phyloP scores from a whole-genome alignment of 2,113 vertebrate genomes.

The Trinectes maculatus region DNA sequence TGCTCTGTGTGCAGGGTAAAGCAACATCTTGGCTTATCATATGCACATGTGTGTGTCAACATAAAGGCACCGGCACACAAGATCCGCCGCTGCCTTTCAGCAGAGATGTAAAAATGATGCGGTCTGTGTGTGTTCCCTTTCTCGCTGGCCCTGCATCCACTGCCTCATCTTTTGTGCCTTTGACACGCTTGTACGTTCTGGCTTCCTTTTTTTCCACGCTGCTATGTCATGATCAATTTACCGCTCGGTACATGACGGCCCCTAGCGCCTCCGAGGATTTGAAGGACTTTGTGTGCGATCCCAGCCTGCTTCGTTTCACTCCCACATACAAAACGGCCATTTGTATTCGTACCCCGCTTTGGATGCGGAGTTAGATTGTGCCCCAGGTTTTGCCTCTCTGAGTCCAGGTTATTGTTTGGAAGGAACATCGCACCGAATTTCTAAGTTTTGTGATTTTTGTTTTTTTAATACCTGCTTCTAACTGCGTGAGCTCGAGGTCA shows the following conservation, averaged over 20 bases:
- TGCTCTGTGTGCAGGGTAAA: neutral
- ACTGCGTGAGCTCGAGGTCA: constrained; percentile 29
- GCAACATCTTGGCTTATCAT: neutral
- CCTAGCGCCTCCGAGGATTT: constrained; percentile 76
- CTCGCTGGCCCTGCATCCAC: constrained; percentile 56
- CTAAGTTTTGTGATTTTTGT: neutral
- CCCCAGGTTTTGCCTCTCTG: constrained; percentile 59
- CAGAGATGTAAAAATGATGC: constrained; percentile 51
- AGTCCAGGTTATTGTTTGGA: constrained; percentile 66
- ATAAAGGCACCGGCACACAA: constrained; percentile 39
- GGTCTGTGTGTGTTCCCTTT: constrained; percentile 73
- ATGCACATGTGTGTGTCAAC: neutral
- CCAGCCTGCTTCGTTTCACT: constrained; percentile 66
- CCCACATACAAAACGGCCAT: constrained; percentile 71
- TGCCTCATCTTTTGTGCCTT: constrained; percentile 68
- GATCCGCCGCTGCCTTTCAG: constrained; percentile 37
- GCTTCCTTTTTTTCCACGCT: constrained; percentile 58
- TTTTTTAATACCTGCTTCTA: neutral
- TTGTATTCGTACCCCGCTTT: constrained; percentile 73
- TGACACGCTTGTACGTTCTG: constrained; percentile 73
- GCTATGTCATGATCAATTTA: constrained; percentile 81
- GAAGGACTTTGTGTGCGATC: constrained; percentile 76
- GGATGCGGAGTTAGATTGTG: constrained; percentile 56
- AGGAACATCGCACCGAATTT: constrained; percentile 37
- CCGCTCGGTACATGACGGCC: constrained; percentile 79